A percentile compares a stretch with the other conserved stretches of the same genome.
phyloP scores from a whole-genome alignment of 2,888 invertebrate genomes.

The Teleogryllus oceanicus region DNA sequence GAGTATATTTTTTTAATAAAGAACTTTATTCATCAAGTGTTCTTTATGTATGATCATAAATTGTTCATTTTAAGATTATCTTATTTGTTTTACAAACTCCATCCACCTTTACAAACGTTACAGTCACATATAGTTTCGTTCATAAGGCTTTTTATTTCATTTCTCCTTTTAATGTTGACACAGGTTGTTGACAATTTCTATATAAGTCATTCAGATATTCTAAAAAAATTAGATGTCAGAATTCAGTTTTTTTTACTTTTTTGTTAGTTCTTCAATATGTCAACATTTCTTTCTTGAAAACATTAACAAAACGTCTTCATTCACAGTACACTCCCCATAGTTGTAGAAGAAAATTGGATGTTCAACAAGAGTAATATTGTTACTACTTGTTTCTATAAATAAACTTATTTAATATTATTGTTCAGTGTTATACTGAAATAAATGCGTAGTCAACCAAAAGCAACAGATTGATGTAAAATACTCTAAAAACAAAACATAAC shows the following conservation, averaged over 20 bases:
- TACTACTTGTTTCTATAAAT: not conserved
- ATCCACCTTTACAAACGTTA: not conserved
- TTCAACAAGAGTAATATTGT: too few species aligned
- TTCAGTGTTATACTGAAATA: not conserved
- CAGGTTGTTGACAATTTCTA: not conserved
- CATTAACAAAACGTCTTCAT: too few species aligned
- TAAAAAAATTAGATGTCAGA: too few species aligned
- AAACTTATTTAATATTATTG: not conserved
- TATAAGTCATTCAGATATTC: not conserved
- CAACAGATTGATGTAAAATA: too few species aligned
- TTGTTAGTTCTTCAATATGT: too few species aligned
- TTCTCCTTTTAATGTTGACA: not conserved
- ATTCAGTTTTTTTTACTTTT: too few species aligned
- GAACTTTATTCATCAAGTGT: not conserved
- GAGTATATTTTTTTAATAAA: not conserved
- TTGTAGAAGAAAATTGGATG: too few species aligned
- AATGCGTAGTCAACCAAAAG: too few species aligned
- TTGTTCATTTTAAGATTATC: not conserved
- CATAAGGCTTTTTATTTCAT: not conserved
- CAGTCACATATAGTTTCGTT: not conserved
- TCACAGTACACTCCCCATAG: too few species aligned
- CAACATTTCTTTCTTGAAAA: too few species aligned
- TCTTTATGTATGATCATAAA: not conserved
- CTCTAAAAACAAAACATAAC: too few species aligned
- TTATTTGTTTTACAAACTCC: not conserved